A percentile compares a stretch with the other conserved stretches of the same genome.
These are phyloP conservation scores for Epizoanthus illoricatus DNA, from an alignment of 92 coral and sea anemone species.

Conservation along the genomic window DNA sequence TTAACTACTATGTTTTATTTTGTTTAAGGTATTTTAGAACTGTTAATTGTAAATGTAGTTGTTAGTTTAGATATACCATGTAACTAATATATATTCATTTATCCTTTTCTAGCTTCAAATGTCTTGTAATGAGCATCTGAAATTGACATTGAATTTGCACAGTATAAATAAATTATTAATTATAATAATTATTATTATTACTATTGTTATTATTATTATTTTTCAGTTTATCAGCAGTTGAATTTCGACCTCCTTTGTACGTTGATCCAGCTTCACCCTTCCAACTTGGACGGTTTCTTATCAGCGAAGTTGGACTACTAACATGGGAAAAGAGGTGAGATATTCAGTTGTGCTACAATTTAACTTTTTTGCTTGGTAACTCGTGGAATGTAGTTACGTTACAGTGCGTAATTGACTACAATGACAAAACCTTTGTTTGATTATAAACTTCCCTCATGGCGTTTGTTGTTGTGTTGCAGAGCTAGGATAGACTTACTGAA, in stretches of 20 bases:
- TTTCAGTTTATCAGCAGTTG: slow-evolving; percentile 60
- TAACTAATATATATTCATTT: no score
- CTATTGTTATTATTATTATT: background rate
- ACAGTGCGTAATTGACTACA: background rate
- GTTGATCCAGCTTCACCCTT: slow-evolving; percentile 87
- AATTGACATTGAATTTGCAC: no score
- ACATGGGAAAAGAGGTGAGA: slow-evolving; percentile 92
- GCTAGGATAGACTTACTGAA: slow-evolving; percentile 81
- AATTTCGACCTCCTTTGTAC: slow-evolving; percentile 73
- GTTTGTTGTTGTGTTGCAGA: slow-evolving; percentile 44
- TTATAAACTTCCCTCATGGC: background rate
- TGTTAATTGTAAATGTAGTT: no score
- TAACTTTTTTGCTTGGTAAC: background rate
- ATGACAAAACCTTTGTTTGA: background rate
- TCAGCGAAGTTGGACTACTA: slow-evolving; percentile 87
- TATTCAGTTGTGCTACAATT: background rate
- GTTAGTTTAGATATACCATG: no score
- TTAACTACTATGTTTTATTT: no score
- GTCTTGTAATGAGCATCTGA: no score
- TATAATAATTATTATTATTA: background rate
- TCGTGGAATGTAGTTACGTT: background rate
- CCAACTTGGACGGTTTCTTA: slow-evolving; percentile 88
- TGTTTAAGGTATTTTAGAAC: no score
- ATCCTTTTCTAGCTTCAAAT: no score
- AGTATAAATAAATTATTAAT: no score